A percentile compares a stretch with the other conserved stretches of the same genome.
Conservation (phyloP, 2,797 vertebrate species). For the Gymnodraco acuticeps region DNA sequence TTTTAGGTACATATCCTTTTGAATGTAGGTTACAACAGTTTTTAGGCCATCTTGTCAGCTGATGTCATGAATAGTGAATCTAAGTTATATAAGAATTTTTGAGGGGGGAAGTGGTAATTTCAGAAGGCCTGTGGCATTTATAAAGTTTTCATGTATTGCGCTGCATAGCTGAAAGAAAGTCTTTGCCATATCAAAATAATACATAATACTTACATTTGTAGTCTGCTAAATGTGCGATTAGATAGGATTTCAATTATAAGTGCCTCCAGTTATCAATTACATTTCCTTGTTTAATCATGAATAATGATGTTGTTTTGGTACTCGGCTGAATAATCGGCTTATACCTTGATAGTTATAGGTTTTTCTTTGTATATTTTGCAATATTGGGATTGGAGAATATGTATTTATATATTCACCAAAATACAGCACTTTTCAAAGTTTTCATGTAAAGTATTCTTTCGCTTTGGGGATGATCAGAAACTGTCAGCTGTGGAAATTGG, state of each 20-base stretch:
- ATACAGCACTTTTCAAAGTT: background rate
- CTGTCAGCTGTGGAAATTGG: slow-evolving; percentile 43
- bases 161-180: slow-evolving; percentile 40
- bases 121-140: slow-evolving; percentile 56
- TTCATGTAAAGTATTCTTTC: slow-evolving; percentile 11
- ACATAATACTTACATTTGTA: background rate
- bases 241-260: background rate
- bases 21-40: background rate
- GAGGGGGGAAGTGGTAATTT: slow-evolving; percentile 58
- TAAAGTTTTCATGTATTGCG: slow-evolving; percentile 62
- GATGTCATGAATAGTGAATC: slow-evolving; percentile 56
- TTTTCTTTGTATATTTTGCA: slow-evolving; percentile 1
- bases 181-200: slow-evolving; percentile 41
- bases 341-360: too few relatives aligned
- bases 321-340: background rate
- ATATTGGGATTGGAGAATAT: background rate
- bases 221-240: background rate
- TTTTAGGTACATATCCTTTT: slow-evolving; percentile 25
- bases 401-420: background rate
- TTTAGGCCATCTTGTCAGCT: slow-evolving; percentile 37
- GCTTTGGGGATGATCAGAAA: slow-evolving; percentile 31
- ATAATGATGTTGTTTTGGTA: background rate
- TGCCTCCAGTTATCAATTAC: background rate
- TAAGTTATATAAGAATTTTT: slow-evolving; percentile 58
- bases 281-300: background rate